These are phyloP conservation scores for Amblyopsis rosae DNA, from an alignment of 2,113 vertebrate genomes.

Conservation along the genomic window DNA sequence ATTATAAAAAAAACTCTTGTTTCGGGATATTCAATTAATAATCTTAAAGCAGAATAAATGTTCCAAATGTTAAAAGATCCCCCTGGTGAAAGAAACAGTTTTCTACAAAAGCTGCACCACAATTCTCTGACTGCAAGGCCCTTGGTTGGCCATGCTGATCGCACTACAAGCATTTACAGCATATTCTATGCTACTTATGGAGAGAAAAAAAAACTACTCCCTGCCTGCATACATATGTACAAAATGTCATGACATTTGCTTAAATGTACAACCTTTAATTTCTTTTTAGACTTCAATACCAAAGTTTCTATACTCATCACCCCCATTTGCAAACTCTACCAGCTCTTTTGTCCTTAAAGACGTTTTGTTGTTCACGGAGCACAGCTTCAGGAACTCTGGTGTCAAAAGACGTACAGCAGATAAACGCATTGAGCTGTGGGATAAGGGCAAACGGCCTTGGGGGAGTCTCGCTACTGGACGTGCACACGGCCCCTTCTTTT, in stretches of 20 bases:
- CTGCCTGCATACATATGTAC: too few relatives aligned
- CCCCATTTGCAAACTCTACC: conserved; percentile 34
- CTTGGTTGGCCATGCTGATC: too few relatives aligned
- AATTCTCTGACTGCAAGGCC: too few relatives aligned
- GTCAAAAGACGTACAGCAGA: conserved; percentile 59
- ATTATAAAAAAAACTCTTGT: too few relatives aligned
- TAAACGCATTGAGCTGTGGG: conserved; percentile 58
- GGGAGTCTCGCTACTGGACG: conserved; percentile 55
- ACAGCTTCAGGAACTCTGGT: conserved; percentile 71
- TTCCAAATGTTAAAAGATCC: too few relatives aligned
- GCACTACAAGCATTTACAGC: too few relatives aligned
- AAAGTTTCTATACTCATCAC: conserved; percentile 39
- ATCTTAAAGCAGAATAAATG: too few relatives aligned
- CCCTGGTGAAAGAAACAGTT: too few relatives aligned
- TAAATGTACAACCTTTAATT: conserved; percentile 33
- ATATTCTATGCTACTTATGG: too few relatives aligned
- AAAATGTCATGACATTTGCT: background rate
- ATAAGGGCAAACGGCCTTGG: conserved; percentile 45
- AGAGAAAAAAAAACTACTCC: too few relatives aligned
- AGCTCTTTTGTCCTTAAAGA: conserved; percentile 46
- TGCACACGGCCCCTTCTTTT: conserved; percentile 69
- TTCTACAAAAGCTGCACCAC: too few relatives aligned
- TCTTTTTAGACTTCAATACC: conserved; percentile 26
- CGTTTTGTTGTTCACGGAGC: conserved; percentile 37
- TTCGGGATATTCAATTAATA: too few relatives aligned